A percentile compares a stretch with the other conserved stretches of the same genome.
phyloP scores from a whole-genome alignment of 2,888 invertebrate species.

The Drosophila subsilvestris region DNA sequence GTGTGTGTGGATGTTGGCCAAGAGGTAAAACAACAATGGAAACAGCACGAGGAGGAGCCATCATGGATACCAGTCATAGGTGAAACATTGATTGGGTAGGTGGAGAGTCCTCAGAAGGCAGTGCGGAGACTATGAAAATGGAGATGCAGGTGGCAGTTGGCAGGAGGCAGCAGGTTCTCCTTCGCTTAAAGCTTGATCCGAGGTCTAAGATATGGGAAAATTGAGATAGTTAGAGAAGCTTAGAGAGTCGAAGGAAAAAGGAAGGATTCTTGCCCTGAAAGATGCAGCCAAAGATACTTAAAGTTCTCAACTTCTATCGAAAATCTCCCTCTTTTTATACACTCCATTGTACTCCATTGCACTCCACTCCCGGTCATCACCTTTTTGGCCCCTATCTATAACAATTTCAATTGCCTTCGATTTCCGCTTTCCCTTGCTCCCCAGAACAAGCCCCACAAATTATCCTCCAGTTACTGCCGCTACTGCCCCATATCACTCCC shows the following conservation, averaged over 20 bases:
- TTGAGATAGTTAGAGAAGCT: not conserved
- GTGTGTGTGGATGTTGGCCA: constrained; percentile 24
- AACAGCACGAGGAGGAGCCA: constrained; percentile 46
- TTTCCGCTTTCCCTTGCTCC: not conserved
- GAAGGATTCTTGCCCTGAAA: too few relatives aligned
- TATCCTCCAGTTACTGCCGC: constrained; percentile 22
- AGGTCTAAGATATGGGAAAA: not conserved
- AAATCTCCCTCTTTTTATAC: not conserved
- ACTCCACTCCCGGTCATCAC: not conserved
- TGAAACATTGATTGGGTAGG: not conserved
- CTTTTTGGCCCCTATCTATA: constrained; percentile 4
- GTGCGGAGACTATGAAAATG: not conserved
- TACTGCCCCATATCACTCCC: constrained; percentile 45
- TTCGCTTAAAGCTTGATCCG: not conserved
- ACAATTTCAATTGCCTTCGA: constrained; percentile 60
- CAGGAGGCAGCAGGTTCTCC: too few relatives aligned
- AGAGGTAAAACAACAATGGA: constrained; percentile 46
- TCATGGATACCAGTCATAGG: constrained; percentile 5
- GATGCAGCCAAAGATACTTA: too few relatives aligned
- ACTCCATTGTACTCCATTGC: not conserved
- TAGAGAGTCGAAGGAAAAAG: too few relatives aligned
- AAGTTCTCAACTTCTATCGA: too few relatives aligned
- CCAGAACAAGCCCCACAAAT: constrained; percentile 37
- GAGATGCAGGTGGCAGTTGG: too few relatives aligned
- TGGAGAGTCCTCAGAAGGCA: not conserved